Base-by-base conservation (phyloP, 37 sponge, comb jelly and placozoan species). In the Oopsacas minuta region DNA sequence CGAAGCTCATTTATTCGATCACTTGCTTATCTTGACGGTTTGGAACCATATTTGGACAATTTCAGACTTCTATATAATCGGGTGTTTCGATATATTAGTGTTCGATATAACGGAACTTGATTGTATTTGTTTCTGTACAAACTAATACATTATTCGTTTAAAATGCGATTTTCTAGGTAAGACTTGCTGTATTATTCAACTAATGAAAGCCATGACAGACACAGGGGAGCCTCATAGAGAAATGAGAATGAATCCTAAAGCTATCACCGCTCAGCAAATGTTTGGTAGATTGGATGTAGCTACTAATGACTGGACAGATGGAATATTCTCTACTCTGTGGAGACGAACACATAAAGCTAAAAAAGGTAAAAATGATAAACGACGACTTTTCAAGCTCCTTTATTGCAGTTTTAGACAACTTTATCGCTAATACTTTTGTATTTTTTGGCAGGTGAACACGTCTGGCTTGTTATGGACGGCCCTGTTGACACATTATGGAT, bases 401-500 rank as follows among this genome's bases (percentile, higher is more conserved):
- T 81, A 15, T 81, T 22, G 15, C 15, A 15, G 20, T 23, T 81
- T 12, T 36, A 15, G 15, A 22, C 25, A 81, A 23, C 30, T 30
- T 17, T 81, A 23, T 36, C 30, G 82, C 52, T 23, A 51, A 84
- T n/a, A 84, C 12, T 52, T 22, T 84, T 39, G 17, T 22, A 35
- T 84, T 1, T 28, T 39, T 84, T 52, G 12, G 20, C 32, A 84
- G 88, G 95, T 84, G 95, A 97, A 37, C 91, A 93, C 30, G 84
- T 95, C 5, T 97, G 99, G 99, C 90, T 97, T 22, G 92, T 95
- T 0, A 85, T 97, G 37, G 99, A 97, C 84, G 99, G 99, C 0
- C 99, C 99, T 0, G 99, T 97, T 36, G 99, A 97, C 92, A 93
- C 99, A 7, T 90, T 97, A 37, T 97, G 99, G 99, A 97, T 97